These are phyloP conservation scores for Temnothorax curvispinosus DNA, from an alignment of 1,140 invertebrate species.

Conservation along the genomic window DNA sequence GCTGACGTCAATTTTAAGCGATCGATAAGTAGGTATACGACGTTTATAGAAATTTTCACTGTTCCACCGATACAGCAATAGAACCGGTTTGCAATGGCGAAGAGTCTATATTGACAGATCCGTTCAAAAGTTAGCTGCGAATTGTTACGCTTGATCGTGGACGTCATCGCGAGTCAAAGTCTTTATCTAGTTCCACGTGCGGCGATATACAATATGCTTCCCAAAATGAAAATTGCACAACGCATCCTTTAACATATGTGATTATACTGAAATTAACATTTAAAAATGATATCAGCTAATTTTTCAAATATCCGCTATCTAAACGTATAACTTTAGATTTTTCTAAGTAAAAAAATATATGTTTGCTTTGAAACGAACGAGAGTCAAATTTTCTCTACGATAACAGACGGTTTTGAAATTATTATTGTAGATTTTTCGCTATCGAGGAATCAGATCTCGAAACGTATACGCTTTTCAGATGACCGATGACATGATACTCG, in stretches of 20 bases:
- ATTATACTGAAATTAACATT: background rate
- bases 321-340: background rate
- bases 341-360: background rate
- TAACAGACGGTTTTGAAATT: background rate
- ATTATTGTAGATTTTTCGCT: constrained; percentile 8
- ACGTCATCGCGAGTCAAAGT: background rate
- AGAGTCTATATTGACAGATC: constrained; percentile 40
- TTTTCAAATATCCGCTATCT: background rate
- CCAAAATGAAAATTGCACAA: background rate
- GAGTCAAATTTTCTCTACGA: background rate
- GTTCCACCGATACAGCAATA: background rate
- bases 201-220: no score
- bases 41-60: constrained; percentile 28
- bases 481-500: constrained; percentile 20
- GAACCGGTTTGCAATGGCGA: background rate
- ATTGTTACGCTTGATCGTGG: constrained; percentile 19
- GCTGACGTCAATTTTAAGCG: constrained; percentile 5
- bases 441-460: background rate
- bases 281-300: background rate
- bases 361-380: background rate
- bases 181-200: background rate
- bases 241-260: background rate
- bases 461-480: constrained; percentile 8
- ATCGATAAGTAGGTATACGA: background rate
- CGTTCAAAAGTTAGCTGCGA: constrained; percentile 24